Evolutionary conservation across 2,888 invertebrate species (phyloP).

Genomic region (Caenorhabditis becei): DNA sequence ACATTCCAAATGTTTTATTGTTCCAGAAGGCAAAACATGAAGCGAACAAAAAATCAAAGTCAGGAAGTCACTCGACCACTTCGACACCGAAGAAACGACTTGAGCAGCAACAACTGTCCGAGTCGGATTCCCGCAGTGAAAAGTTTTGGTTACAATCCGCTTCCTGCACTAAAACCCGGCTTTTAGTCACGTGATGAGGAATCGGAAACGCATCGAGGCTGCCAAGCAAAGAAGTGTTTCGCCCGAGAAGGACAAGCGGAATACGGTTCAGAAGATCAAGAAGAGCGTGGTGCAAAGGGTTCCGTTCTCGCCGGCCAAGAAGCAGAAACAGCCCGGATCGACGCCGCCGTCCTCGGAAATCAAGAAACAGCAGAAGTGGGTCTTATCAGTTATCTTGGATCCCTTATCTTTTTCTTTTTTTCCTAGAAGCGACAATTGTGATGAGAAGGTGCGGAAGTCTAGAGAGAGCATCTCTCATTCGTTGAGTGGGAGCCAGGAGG

Average conservation of each 20-base stretch:
- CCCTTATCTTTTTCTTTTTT: background rate
- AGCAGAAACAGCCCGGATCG: background rate
- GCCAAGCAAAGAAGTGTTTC: background rate
- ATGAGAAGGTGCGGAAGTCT: background rate
- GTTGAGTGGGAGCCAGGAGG: conserved; percentile 26
- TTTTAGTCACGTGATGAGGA: background rate
- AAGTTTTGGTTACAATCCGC: background rate
- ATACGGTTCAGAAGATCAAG: background rate
- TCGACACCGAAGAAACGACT: background rate
- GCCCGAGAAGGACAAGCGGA: background rate
- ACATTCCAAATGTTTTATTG: background rate
- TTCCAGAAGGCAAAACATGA: conserved; percentile 13
- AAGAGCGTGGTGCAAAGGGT: background rate
- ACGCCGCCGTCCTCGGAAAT: background rate
- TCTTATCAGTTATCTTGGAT: background rate
- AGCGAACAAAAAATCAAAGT: conserved; percentile 2
- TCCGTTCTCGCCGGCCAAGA: background rate
- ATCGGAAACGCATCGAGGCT: background rate
- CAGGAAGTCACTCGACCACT: conserved; percentile 1
- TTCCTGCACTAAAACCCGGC: background rate
- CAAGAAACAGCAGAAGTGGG: conserved; percentile 1
- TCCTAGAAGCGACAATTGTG: background rate
- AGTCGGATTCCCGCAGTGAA: conserved; percentile 21
- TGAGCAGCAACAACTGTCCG: background rate
- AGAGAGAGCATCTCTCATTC: conserved; percentile 15